Evolutionary conservation across 2,113 vertebrate genomes (phyloP), one percentile per base, ranked within the genome.

Genomic region (Lasiurus cinereus): DNA sequence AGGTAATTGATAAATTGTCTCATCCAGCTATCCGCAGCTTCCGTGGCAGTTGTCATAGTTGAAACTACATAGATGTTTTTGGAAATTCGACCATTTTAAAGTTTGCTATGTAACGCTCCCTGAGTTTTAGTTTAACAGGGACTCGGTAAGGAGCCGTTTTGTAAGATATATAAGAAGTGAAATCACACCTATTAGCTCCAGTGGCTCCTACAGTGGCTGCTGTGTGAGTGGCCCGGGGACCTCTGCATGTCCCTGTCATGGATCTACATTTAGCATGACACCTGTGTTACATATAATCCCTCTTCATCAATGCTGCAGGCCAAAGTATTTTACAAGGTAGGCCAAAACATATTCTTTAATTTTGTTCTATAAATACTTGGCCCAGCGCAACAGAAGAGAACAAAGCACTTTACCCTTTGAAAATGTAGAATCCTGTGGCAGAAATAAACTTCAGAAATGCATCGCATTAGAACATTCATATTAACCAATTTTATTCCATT

Each of bases 391-490:
- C 18, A 64, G 87, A 74, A n/a, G 39, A 33, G 39, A 48, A 77
- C 67, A 39, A 19, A 91, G 24, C 5, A 13, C 83, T 52, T 80
- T 78, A 59, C 83, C 52, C 54, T 86, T 82, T 78, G 50, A 67
- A 89, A 73, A 77, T 29, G 15, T 13, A 56, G 80, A 74, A 14
- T 56, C 15, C 5, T 22, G 1, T 4, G 15, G 48, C 3, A 64
- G 50, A 13, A 70, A 66, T 33, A 50, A 31, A 46, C 50, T 73
- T 87, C 16, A 64, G 43, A 95, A 69, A 9, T 43, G 11, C 16
- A 6, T 64, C 50, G 78, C 69, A 94, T 95, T 72, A 83, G 80
- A 64, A 90, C 50, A 89, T 48, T 86, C 12, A n/a, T 29, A 16
- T 33, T 1, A 1, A 62, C 7, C 43, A 10, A 59, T 24, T 88